These are phyloP conservation scores for Nyctalus aviator DNA, from an alignment of 2,797 vertebrate species.

Conservation along the genomic window DNA sequence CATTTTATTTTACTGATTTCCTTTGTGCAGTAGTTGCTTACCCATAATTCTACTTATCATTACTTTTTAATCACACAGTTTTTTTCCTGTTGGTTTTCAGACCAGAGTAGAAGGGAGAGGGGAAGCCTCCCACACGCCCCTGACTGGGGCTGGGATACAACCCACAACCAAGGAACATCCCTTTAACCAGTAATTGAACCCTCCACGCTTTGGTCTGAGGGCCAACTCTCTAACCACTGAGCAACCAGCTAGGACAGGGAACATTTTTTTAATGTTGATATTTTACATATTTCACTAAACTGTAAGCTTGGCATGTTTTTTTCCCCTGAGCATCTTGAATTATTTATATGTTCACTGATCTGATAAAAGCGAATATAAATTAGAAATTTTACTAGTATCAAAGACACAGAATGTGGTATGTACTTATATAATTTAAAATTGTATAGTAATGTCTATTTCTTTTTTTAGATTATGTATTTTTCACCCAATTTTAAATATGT, in stretches of 20 bases:
- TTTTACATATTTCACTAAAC: not conserved
- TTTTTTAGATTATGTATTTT: slow-evolving; percentile 34
- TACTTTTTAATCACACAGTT: no score
- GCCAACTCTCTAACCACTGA: no score
- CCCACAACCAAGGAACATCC: no score
- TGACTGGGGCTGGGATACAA: no score
- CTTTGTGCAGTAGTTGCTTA: no score
- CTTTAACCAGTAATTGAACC: no score
- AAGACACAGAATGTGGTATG: not conserved
- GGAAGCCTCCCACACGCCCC: no score
- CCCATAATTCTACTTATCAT: no score
- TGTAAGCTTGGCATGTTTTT: not conserved
- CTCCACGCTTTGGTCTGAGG: no score
- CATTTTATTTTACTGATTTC: not conserved
- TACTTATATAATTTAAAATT: slow-evolving; percentile 11
- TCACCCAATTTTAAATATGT: slow-evolving; percentile 10
- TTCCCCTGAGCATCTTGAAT: not conserved
- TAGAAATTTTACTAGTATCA: not conserved
- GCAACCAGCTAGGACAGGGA: no score
- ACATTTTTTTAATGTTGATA: slow-evolving; percentile 2
- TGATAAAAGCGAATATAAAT: slow-evolving; percentile 20
- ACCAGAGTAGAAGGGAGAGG: no score
- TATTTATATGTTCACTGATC: slow-evolving; percentile 14
- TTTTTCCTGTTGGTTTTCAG: no score
- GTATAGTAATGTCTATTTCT: not conserved